Evolutionary conservation across 2,797 vertebrate species (phyloP), one percentile per base, ranked within the genome.

Genomic region (Leuciscus waleckii): DNA sequence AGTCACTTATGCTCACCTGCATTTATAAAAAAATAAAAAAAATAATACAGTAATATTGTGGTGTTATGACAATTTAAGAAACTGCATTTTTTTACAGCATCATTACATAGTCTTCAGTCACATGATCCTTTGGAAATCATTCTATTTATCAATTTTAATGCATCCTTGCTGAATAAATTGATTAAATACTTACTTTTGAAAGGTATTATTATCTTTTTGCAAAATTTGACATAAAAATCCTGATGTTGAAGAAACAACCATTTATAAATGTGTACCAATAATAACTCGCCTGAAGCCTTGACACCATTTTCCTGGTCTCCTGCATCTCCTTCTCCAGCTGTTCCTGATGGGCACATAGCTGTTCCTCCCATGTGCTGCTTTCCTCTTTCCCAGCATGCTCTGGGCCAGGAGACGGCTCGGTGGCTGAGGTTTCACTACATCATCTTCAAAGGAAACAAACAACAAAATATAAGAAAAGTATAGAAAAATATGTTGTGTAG

Each of bases 301-400:
- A 98, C 89, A 99, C 98, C 98, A 99, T 98, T 94, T 97, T 98
- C 91, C 98, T 97, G 0, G 98, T 97, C 89, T 99, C 98, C 86
- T 99, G 98, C 98, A 99, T 98, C 89, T 99, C 98, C 92, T 95
- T 99, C 89, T 98, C 98, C 92, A 99, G 94, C 93, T 99, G 96
- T 89, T 98, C 98, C 93, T 99, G 98, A 88, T 99, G 98, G 76
- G 96, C 96, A 90, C 98, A 91, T 90, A 99, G 95, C 94, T 98
- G 98, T 85, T 99, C 98, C 91, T 98, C 98, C 98, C 98, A 99
- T 83, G 97, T 96, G 88, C 32, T 95, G 90, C 91, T 94, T 91
- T 92, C 95, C 81, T 93, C 93, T 65, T 91, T 92, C 86, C 86
- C 92, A 87, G 93, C 87, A 68, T 92, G 92, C 85, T 93, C 94